Conservation (phyloP, 2,888 invertebrate genomes). For the Pterostichus niger region DNA sequence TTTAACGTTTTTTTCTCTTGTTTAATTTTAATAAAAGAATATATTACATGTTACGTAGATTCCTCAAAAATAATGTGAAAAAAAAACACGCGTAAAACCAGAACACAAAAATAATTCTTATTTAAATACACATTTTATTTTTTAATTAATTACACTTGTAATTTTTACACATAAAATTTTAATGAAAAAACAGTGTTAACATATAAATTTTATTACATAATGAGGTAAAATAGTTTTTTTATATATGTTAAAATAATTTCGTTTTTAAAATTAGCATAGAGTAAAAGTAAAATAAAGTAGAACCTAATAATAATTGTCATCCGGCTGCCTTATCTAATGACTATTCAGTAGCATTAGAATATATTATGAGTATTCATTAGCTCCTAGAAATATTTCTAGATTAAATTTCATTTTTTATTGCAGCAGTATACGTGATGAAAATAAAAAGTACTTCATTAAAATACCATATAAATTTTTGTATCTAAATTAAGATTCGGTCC, state of each 20-base stretch:
- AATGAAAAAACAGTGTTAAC: slow-evolving; percentile 46
- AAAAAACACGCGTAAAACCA: slow-evolving; percentile 30
- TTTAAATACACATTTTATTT: slow-evolving; percentile 20
- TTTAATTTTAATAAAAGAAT: background rate
- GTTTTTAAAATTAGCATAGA: slow-evolving; percentile 46
- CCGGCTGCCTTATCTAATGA: slow-evolving; percentile 25
- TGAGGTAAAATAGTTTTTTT: slow-evolving; percentile 14
- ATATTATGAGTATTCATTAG: slow-evolving; percentile 35
- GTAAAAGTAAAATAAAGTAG: slow-evolving; percentile 45
- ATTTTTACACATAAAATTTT: slow-evolving; percentile 26
- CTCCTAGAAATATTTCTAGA: slow-evolving; percentile 36
- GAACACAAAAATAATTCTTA: slow-evolving; percentile 20
- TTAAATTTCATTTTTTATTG: slow-evolving; percentile 45
- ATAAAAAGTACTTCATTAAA: slow-evolving; percentile 42
- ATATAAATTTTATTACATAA: slow-evolving; percentile 19
- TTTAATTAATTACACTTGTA: slow-evolving; percentile 34
- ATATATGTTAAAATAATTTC: slow-evolving; percentile 34
- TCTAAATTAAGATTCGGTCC: slow-evolving; percentile 15
- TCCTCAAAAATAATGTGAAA: background rate
- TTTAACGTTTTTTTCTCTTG: background rate
- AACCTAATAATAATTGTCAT: slow-evolving; percentile 50
- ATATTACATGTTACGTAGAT: background rate
- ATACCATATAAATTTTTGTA: slow-evolving; percentile 36
- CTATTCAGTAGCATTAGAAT: slow-evolving; percentile 43
- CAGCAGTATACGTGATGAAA: slow-evolving; percentile 34